A percentile compares a stretch with the other conserved stretches of the same genome.
phyloP scores from a whole-genome alignment of 2,113 vertebrate genomes.

The Boulengeromyrus knoepffleri region DNA sequence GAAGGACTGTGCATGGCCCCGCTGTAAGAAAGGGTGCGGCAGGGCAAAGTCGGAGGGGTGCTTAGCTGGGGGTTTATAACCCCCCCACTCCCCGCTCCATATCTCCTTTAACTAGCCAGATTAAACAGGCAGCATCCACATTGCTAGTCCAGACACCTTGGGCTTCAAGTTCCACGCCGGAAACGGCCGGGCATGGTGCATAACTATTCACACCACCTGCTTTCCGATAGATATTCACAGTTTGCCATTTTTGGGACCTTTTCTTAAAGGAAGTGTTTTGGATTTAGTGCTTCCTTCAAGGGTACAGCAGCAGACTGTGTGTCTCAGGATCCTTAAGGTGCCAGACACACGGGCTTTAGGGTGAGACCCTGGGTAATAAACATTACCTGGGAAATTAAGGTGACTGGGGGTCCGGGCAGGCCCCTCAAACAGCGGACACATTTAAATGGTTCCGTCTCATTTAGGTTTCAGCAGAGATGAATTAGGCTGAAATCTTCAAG shows the following conservation, averaged over 20 bases:
- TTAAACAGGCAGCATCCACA: neutral
- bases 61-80: neutral
- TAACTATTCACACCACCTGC: neutral
- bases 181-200: rapidly evolving
- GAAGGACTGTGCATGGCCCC: neutral
- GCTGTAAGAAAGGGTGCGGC: neutral
- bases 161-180: neutral
- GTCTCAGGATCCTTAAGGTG: neutral
- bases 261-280: neutral
- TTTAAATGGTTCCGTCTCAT: neutral
- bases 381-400: neutral
- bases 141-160: neutral
- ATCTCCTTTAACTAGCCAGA: neutral
- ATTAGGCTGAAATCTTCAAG: neutral
- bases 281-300: neutral
- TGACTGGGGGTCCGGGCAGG: neutral
- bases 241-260: neutral
- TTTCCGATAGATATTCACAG: neutral
- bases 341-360: neutral
- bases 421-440: neutral
- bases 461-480: neutral
- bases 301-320: neutral
- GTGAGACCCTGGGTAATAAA: neutral
- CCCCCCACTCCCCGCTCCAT: neutral
- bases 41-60: neutral